Base-by-base conservation (phyloP, 2,797 vertebrate genomes). In the Enteromius treurensis region DNA sequence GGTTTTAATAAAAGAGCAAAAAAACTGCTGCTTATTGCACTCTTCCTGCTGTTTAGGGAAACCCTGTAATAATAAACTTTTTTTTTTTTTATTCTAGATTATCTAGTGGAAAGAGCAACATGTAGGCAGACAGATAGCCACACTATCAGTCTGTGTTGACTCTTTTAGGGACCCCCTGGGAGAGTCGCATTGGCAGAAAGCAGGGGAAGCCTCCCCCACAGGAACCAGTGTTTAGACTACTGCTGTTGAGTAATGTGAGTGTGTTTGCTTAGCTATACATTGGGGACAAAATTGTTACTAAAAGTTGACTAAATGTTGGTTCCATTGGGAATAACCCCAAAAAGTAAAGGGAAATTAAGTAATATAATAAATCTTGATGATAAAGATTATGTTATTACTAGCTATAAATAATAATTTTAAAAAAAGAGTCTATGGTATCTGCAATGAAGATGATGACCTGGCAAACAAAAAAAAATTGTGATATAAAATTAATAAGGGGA, bases 21-120 rank as follows among this genome's bases (percentile, higher is more conserved):
- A 26, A 40, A 40, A 40, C 37, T 78, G 86, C 37, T 80, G 76
- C 82, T 65, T 67, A 74, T 75, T 83, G 83, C 86, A 78, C n/a
- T 69, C 81, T 89, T 91, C 88, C 91, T 90, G 87, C 85, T 80
- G 40, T 83, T 82, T 86, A 71, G 77, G 47, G 34, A 3, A 64
- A 42, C 84, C 81, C 84, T 86, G 86, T 62, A 87, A 88, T 83
- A 89, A 92, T 89, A 92, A 90, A 90, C 0, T 23, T 17, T n/a
- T 74, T 58, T 51, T 34, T 76, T 42, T 32, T 1, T 0, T n/a
- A 80, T 42, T 19, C 51, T 26, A 77, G 37, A 84, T 40, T 51
- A 81, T 89, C 82, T 62, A 81, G 71, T 89, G 87, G 84, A 88
- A 87, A 91, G 80, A 86, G 80, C 84, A 88, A 86, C 84, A 82